Base-by-base conservation (phyloP, 2,888 invertebrate genomes). In the Palloptera scutellata region DNA sequence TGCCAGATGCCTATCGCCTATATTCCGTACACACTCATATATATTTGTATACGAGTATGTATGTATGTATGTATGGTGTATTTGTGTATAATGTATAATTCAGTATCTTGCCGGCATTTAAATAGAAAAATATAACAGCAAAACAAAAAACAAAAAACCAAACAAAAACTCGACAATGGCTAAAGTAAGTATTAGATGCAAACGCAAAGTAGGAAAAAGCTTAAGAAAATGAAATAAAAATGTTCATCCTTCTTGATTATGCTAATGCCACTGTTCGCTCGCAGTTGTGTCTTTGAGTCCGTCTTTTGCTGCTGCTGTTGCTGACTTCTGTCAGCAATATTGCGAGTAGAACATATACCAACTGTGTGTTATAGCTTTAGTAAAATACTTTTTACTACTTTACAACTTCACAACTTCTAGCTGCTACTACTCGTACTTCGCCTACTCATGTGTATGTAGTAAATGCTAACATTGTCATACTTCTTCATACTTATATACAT, bases 211-310 rank as follows among this genome's bases (percentile, higher is more conserved):
- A 43, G 41, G 53, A 10, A 66, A 40, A 69, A 61, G 53, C 55
- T 54, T 48, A 61, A 66, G 61, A 51, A 61, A 68, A 60, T 61
- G 58, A 43, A 54, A 53, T 63, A 63, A 66, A 70, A 76, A 4
- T 73, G 76, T 75, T 61, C 73, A 72, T 75, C 69, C 71, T 66
- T 72, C 69, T 72, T 73, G 73, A 78, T 81, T 80, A 80, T 80
- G 79, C 73, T 79, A 80, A 81, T 80, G 72, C 55, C 53, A 53
- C 58, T 66, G 70, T 69, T 67, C 68, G 57, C 66, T 64, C 60
- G 51, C 43, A 20, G 62, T 52, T 43, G 53, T 64, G 41, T 59
- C 59, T 19, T 53, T 20, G 58, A 40, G 15, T 53, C 43, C 19
- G 20, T 20, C 45, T 30, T 13, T 54, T 41, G 45, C 53, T 54